A percentile compares a stretch with the other conserved stretches of the same genome.
These are phyloP conservation scores for Enteromius trimaculatus DNA, from an alignment of 2,797 vertebrate genomes.

Conservation along the genomic window DNA sequence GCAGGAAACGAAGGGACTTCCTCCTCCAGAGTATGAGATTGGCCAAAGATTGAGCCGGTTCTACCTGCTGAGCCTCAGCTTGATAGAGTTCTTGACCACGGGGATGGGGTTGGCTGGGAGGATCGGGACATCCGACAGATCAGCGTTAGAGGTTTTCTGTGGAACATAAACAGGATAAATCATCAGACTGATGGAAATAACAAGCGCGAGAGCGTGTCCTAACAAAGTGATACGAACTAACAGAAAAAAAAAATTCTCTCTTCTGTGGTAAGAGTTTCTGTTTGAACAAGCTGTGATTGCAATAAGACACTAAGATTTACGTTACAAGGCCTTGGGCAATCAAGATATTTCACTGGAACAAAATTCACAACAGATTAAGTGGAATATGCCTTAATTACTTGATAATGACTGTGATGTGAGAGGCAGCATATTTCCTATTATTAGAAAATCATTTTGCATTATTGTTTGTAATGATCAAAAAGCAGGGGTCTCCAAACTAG, in stretches of 20 bases:
- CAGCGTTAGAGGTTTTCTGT: conserved; percentile 80
- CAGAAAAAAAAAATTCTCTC: no score
- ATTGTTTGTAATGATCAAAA: no score
- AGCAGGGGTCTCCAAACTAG: no score
- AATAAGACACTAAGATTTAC: not conserved
- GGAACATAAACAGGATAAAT: conserved; percentile 2
- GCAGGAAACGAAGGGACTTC: not conserved
- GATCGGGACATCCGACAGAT: conserved; percentile 83
- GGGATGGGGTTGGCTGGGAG: conserved; percentile 81
- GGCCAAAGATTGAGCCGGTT: conserved; percentile 57
- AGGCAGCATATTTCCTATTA: no score
- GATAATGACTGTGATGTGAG: no score
- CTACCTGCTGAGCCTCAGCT: conserved; percentile 88
- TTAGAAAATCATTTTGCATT: no score
- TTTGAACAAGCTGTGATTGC: conserved; percentile 1
- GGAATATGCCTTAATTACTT: not conserved
- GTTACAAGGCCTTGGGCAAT: not conserved
- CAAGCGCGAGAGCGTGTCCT: not conserved
- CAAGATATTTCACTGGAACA: not conserved
- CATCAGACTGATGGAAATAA: not conserved
- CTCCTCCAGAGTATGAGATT: not conserved
- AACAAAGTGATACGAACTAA: not conserved
- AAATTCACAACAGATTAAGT: not conserved
- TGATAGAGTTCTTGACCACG: conserved; percentile 86
- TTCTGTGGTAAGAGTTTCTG: not conserved